Percentiles rank a stretch among this genome's conserved stretches.
These are phyloP conservation scores for Tetragnatha montana DNA, from an alignment of 2,888 invertebrate genomes.

Conservation along the genomic window DNA sequence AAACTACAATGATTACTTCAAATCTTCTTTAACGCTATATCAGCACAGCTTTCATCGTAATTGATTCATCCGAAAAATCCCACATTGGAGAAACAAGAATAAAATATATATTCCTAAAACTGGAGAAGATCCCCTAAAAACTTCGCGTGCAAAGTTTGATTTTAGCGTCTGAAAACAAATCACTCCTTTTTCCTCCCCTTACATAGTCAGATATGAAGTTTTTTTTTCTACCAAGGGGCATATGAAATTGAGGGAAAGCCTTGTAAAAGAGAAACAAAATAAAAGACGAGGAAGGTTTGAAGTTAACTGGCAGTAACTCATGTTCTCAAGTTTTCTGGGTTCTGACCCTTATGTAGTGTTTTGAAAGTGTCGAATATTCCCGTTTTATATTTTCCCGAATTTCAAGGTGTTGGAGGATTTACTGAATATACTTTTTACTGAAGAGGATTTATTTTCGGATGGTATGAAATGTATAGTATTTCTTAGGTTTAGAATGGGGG, in stretches of 20 bases:
- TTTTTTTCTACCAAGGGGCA: background rate
- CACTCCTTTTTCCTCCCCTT: background rate
- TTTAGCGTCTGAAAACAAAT: constrained; percentile 20
- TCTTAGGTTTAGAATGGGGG: too few relatives aligned
- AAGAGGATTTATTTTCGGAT: too few relatives aligned
- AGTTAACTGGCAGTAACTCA: background rate
- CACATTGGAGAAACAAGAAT: background rate
- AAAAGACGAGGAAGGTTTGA: background rate
- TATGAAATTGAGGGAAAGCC: background rate
- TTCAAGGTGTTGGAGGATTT: too few relatives aligned
- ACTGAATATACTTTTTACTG: too few relatives aligned
- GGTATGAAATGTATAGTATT: too few relatives aligned
- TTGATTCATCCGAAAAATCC: too few relatives aligned
- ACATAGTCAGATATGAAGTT: constrained; percentile 11
- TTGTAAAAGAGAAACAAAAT: background rate
- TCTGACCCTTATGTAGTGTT: background rate
- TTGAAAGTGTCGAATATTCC: background rate
- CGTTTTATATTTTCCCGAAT: background rate
- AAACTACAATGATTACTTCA: too few relatives aligned
- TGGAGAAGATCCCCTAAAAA: constrained; percentile 3
- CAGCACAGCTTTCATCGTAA: too few relatives aligned
- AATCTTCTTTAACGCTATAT: too few relatives aligned
- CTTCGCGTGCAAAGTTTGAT: constrained; percentile 5
- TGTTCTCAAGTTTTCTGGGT: background rate
- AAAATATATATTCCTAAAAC: background rate